Conservation (phyloP, 1,140 invertebrate species). For the Chironomus tepperi region DNA sequence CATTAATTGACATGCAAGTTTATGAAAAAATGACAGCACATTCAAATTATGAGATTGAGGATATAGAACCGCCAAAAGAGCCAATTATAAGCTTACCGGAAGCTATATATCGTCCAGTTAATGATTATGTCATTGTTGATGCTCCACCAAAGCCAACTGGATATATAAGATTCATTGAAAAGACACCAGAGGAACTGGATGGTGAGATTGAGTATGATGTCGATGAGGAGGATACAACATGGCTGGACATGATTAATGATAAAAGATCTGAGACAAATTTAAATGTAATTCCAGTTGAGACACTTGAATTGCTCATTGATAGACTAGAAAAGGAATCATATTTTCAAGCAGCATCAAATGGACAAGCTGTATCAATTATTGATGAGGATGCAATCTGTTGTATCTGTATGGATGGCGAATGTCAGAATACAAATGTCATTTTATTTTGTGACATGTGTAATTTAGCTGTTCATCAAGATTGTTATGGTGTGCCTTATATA, state of each 20-base stretch:
- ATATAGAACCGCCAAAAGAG: constrained; percentile 45
- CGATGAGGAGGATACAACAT: constrained; percentile 93
- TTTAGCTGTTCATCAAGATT: constrained; percentile 97
- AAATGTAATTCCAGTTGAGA: constrained; percentile 67
- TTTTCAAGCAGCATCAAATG: constrained; percentile 60
- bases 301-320: constrained; percentile 92
- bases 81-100: constrained; percentile 64
- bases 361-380: constrained; percentile 65
- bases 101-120: constrained; percentile 69
- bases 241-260: constrained; percentile 84
- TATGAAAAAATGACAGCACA: constrained; percentile 46
- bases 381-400: constrained; percentile 98
- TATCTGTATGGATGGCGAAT: constrained; percentile 59
- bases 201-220: constrained; percentile 94
- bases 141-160: constrained; percentile 69
- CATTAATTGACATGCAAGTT: constrained; percentile 54
- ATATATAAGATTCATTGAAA: constrained; percentile 89
- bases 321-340: constrained; percentile 95
- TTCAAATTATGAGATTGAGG: constrained; percentile 45
- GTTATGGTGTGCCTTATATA: constrained; percentile 96
- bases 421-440: constrained; percentile 23
- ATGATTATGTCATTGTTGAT: constrained; percentile 68
- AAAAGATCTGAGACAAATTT: constrained; percentile 58
- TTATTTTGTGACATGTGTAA: constrained; percentile 90
- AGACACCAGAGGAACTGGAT: constrained; percentile 87